Evolutionary conservation across 2,888 invertebrate species (phyloP).

Genomic region (Sesia bembeciformis): DNA sequence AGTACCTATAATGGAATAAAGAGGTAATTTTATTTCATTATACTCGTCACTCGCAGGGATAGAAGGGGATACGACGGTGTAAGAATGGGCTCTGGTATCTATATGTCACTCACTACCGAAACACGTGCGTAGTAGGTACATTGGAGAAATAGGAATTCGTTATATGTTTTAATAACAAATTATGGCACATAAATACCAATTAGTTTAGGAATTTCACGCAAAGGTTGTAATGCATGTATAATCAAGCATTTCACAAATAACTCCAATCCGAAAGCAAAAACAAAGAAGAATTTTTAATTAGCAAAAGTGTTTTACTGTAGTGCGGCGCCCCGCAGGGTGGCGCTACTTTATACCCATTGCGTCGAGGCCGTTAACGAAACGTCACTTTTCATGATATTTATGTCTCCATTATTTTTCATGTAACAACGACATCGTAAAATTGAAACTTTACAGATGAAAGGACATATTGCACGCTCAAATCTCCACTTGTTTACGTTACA

Average conservation of each 20-base stretch:
- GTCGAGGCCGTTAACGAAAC: constrained; percentile 59
- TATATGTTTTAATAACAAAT: background rate
- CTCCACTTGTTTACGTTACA: too few relatives aligned
- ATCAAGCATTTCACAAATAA: constrained; percentile 48
- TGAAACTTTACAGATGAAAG: constrained; percentile 31
- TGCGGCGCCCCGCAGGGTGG: constrained; percentile 49
- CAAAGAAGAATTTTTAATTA: constrained; percentile 63
- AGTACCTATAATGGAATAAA: too few relatives aligned
- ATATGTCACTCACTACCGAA: too few relatives aligned
- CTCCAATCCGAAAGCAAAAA: constrained; percentile 27
- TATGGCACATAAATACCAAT: constrained; percentile 11
- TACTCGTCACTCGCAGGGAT: too few relatives aligned
- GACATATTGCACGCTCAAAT: too few relatives aligned
- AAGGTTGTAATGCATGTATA: constrained; percentile 40
- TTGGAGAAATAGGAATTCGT: too few relatives aligned
- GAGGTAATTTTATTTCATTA: too few relatives aligned
- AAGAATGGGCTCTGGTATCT: too few relatives aligned
- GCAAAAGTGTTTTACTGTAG: constrained; percentile 44
- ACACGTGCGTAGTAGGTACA: too few relatives aligned
- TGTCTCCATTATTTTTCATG: constrained; percentile 66
- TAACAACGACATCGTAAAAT: constrained; percentile 52
- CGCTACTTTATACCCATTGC: constrained; percentile 59
- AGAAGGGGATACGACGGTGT: too few relatives aligned
- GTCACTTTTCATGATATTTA: constrained; percentile 67
- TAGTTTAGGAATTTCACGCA: constrained; percentile 42